Evolutionary conservation across 2,888 invertebrate genomes (phyloP).

Genomic region (Drosophila ustulata): DNA sequence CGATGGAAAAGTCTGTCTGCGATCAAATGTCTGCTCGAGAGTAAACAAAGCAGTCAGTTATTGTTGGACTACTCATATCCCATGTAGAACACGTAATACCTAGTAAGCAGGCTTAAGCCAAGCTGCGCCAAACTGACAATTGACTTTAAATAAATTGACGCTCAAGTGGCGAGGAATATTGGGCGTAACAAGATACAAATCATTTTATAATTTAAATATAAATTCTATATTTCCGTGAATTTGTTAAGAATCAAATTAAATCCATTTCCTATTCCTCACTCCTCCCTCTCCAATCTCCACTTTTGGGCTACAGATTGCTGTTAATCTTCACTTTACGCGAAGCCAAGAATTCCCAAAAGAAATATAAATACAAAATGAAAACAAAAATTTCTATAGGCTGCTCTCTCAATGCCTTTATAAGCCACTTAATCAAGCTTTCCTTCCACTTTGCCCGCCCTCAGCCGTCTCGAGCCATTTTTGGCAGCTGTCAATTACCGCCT

Average conservation of each 20-base stretch:
- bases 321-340: conserved; percentile 53
- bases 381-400: conserved; percentile 33
- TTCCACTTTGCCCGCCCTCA: conserved; percentile 6
- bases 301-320: conserved; percentile 17
- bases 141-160: conserved; percentile 4
- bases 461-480: conserved; percentile 24
- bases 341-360: conserved; percentile 39
- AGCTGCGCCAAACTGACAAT: conserved; percentile 2
- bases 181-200: background rate
- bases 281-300: background rate
- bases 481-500: conserved; percentile 59
- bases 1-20: background rate
- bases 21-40: background rate
- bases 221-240: conserved; percentile 26
- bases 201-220: conserved; percentile 13
- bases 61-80: background rate
- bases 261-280: background rate
- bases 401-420: conserved; percentile 42
- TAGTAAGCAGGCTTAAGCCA: background rate
- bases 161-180: background rate
- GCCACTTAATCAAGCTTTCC: conserved; percentile 59
- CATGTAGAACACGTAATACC: background rate
- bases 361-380: conserved; percentile 21
- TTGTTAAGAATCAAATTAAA: conserved; percentile 28
- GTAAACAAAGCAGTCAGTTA: background rate